Base-by-base conservation (phyloP, 2,113 vertebrate genomes). In the Erinaceus europaeus region DNA sequence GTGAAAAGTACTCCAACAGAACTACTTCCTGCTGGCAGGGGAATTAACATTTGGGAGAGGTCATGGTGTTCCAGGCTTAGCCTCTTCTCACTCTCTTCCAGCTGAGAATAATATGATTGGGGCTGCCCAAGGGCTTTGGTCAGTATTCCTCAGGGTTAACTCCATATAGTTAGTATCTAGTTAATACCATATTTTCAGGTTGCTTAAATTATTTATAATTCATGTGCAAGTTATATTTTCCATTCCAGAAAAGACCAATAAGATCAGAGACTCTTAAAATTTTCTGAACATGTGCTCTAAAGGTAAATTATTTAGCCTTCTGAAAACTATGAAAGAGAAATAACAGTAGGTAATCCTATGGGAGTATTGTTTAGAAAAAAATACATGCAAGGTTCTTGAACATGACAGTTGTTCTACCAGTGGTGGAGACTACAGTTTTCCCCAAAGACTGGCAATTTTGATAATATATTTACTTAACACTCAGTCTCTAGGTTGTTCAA, bases 401-500 rank as follows among this genome's bases (percentile, higher is more conserved):
- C 44, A 27, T n/a, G 27, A 52, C 90, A 75, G 71, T 53, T 61
- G 5, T 68, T 75, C 65, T 50, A 29, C 29, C 81, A 85, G 72
- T 92, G 53, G 27, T 5, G 18, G 55, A 75, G 68, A 75, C 38
- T 67, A 38, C 53, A 64, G 17, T 90, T 94, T 90, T 44, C 71
- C 50, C 38, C 53, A 65, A 61, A 78, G 65, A 34, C 69, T 92
- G 82, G 48, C 8, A 36, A 85, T 68, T 90, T 78, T 81, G 65
- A 73, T 74, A 64, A 78, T 78, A 34, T 79, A 65, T 89, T 90
- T 93, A 75, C 81, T 72, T 94, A 94, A 90, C 48, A 71, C 89
- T 62, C 11, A 55, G 82, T 50, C n/a, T 84, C 21, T 50, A 21
- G 53, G 44, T 32, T 78, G 59, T 61, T 82, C 48, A 52, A 34